Percentiles rank a stretch among this genome's conserved stretches.
Evolutionary conservation across 2,888 invertebrate genomes (phyloP).

Genomic region (Drosophila yooni): DNA sequence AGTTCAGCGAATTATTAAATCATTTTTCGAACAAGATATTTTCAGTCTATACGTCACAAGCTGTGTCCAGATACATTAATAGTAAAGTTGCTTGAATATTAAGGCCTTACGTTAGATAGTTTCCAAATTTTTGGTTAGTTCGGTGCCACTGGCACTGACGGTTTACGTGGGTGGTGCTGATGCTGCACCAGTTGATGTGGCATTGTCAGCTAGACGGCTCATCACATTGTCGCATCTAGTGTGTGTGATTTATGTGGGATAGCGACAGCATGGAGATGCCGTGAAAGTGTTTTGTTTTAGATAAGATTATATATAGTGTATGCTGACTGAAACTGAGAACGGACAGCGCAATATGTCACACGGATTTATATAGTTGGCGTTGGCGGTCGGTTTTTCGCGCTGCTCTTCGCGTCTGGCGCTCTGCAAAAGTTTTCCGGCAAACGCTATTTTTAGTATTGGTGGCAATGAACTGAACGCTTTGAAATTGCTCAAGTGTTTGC

Average conservation of each 20-base stretch:
- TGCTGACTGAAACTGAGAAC: conserved; percentile 17
- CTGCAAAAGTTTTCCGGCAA: conserved; percentile 69
- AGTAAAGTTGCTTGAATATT: conserved; percentile 21
- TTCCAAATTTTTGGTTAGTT: conserved; percentile 27
- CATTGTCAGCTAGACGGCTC: conserved; percentile 68
- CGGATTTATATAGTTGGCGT: conserved; percentile 69
- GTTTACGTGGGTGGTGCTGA: conserved; percentile 60
- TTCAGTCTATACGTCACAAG: neutral
- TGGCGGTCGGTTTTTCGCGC: conserved; percentile 32
- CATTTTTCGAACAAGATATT: conserved; percentile 8
- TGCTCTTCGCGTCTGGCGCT: conserved; percentile 15
- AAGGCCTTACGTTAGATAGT: conserved; percentile 9
- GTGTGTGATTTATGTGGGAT: conserved; percentile 62
- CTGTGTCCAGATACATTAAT: conserved; percentile 4
- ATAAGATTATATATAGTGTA: conserved; percentile 68
- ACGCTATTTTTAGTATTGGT: conserved; percentile 48
- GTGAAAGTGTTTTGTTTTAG: conserved; percentile 75
- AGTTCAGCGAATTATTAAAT: conserved; percentile 3
- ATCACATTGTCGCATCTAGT: conserved; percentile 37
- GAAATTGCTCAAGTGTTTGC: conserved; percentile 35
- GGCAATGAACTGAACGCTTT: conserved; percentile 69
- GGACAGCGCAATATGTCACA: conserved; percentile 72
- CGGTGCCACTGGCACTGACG: conserved; percentile 20
- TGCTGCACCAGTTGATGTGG: conserved; percentile 64
- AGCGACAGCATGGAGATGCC: conserved; percentile 42